Percentiles rank a stretch among this genome's conserved stretches.
These are phyloP conservation scores for Eidolon helvum DNA, from an alignment of 2,113 vertebrate species.

Conservation along the genomic window DNA sequence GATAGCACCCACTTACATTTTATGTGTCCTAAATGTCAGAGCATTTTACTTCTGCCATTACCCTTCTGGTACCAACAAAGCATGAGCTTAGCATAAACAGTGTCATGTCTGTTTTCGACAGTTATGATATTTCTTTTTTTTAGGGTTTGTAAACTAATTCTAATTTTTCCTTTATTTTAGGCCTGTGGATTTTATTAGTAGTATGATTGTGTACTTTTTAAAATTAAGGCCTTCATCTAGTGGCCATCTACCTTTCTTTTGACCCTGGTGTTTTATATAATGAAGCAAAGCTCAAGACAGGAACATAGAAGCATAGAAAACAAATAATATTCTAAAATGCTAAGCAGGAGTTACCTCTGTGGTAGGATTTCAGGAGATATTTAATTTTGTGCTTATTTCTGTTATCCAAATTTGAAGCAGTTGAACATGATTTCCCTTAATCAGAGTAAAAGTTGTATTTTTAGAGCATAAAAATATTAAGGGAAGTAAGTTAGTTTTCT, in stretches of 20 bases:
- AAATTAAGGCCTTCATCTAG: background rate
- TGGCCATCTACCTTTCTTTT: background rate
- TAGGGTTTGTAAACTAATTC: background rate
- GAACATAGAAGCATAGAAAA: background rate
- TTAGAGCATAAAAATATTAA: background rate
- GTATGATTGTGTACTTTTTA: background rate
- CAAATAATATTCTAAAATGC: background rate
- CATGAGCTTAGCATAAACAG: background rate
- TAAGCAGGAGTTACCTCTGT: background rate
- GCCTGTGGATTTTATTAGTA: background rate
- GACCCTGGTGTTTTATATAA: background rate
- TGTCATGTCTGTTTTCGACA: background rate
- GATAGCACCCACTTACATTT: background rate
- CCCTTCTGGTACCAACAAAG: background rate
- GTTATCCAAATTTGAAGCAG: background rate
- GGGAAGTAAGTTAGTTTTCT: constrained; percentile 2
- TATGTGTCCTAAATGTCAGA: background rate
- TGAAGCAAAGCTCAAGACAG: background rate
- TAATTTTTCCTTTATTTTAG: background rate
- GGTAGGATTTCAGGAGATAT: background rate
- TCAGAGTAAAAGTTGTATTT: background rate
- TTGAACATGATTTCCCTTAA: background rate
- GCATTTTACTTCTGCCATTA: background rate
- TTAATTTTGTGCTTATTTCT: background rate
- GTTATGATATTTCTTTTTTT: background rate